Conservation (phyloP, 2,113 vertebrate genomes). For the Bubalus kerabau region DNA sequence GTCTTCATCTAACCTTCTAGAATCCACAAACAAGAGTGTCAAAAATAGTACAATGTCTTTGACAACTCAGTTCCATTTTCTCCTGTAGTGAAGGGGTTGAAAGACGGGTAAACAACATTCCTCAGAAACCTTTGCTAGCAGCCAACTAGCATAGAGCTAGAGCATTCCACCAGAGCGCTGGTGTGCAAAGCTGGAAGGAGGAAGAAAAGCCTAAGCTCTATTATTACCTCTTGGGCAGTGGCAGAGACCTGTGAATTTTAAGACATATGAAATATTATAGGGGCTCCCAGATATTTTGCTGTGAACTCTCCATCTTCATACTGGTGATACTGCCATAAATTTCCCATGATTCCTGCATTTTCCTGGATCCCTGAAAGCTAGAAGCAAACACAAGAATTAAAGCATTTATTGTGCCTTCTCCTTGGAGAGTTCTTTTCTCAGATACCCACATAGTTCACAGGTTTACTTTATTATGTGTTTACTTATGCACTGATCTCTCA, state of each 20-base stretch:
- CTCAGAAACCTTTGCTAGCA: background rate
- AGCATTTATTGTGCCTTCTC: background rate
- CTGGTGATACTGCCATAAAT: background rate
- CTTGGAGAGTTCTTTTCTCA: background rate
- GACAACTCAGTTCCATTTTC: background rate
- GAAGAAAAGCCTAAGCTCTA: background rate
- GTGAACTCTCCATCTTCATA: background rate
- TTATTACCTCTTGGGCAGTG: background rate
- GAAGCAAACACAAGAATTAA: background rate
- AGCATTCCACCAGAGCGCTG: background rate
- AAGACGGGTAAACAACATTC: background rate
- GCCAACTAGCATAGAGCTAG: background rate
- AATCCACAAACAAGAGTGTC: background rate
- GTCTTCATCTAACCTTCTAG: background rate
- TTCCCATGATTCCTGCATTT: background rate
- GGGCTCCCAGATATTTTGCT: background rate
- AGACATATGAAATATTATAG: background rate
- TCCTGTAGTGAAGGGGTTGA: background rate
- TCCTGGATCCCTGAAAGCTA: background rate
- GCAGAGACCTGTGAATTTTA: background rate
- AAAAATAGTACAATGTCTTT: background rate
- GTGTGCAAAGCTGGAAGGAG: background rate
- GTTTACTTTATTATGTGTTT: background rate
- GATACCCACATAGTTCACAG: background rate
- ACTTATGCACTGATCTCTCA: background rate